Evolutionary conservation across 2,113 vertebrate genomes (phyloP).

Genomic region (Sialia sialis): DNA sequence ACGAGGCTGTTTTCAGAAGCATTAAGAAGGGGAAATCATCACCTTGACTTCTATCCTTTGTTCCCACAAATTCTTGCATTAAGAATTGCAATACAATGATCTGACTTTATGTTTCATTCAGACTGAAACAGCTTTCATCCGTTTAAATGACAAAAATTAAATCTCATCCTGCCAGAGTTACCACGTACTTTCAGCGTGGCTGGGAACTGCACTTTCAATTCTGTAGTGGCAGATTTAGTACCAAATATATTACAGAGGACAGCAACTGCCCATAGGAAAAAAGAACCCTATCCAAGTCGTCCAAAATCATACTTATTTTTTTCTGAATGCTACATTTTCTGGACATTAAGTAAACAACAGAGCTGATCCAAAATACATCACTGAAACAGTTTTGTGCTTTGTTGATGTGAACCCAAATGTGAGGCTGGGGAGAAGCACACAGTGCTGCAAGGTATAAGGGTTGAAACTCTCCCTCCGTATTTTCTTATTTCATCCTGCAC

Average conservation of each 20-base stretch:
- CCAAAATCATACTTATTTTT: not conserved
- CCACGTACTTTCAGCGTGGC: not conserved
- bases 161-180: not conserved
- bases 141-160: not conserved
- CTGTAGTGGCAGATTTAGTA: not conserved
- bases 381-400: not conserved
- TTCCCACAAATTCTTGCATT: not conserved
- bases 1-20: not conserved
- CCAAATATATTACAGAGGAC: not conserved
- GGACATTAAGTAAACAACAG: rapidly evolving
- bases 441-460: not conserved
- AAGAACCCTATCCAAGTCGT: not conserved
- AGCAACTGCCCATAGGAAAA: not conserved
- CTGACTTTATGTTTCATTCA: not conserved
- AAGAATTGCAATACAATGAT: not conserved
- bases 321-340: not conserved
- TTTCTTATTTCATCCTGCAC: not conserved
- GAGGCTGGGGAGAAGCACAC: not conserved
- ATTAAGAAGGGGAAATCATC: not conserved
- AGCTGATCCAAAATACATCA: not conserved
- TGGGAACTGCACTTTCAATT: not conserved
- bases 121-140: not conserved
- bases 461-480: not conserved
- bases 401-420: not conserved
- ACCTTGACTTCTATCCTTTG: not conserved